Conservation (phyloP, 2,113 vertebrate species). For the Empidonax traillii region DNA sequence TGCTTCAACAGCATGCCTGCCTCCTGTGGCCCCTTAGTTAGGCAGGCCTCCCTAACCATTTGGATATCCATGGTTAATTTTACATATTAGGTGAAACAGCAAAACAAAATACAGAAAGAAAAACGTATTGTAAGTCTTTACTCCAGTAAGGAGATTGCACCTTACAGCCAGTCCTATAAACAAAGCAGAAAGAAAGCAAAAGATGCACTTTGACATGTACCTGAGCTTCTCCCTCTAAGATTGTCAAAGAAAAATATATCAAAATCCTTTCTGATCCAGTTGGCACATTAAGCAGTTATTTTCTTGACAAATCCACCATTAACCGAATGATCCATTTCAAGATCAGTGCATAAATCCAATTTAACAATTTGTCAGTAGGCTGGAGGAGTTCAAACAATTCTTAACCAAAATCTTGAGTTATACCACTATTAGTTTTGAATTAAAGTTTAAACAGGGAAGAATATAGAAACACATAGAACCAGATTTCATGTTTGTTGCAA, state of each 20-base stretch:
- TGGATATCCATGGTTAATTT: neutral
- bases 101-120: neutral
- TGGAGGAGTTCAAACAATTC: neutral
- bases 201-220: neutral
- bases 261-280: constrained; percentile 2
- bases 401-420: neutral
- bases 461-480: neutral
- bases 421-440: neutral
- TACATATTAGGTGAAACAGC: neutral
- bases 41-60: neutral
- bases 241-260: neutral
- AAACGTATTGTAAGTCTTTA: neutral
- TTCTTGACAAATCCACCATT: neutral
- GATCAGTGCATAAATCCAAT: neutral
- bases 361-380: neutral
- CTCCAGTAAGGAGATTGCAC: neutral
- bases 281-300: neutral
- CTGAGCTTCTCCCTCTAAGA: neutral
- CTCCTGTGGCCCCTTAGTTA: neutral
- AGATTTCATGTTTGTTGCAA: neutral
- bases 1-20: neutral
- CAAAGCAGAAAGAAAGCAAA: constrained; percentile 13
- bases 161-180: neutral
- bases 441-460: constrained; percentile 1
- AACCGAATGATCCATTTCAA: neutral